These are phyloP conservation scores for Melipona quadrifasciata DNA, from an alignment of 1,140 invertebrate species.

Conservation along the genomic window DNA sequence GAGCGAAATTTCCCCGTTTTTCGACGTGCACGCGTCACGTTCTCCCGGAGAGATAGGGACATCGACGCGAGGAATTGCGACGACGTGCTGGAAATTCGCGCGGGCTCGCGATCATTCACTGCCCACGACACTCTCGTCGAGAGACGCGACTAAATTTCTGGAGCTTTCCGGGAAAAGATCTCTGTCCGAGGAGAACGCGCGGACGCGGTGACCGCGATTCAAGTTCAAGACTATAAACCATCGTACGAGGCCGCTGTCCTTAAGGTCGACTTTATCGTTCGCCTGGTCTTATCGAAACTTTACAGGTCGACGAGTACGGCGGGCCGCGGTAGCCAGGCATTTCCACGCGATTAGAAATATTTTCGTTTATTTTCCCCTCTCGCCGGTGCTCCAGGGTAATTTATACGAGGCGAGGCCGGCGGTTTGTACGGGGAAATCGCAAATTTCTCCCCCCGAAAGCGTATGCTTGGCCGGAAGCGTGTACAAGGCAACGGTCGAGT, in stretches of 20 bases:
- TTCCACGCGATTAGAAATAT: constrained; percentile 51
- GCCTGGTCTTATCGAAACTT: constrained; percentile 70
- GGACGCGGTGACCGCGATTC: not conserved
- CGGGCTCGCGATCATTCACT: not conserved
- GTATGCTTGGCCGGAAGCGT: not conserved
- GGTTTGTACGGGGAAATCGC: not conserved
- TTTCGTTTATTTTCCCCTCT: constrained; percentile 17
- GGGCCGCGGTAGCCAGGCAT: constrained; percentile 13
- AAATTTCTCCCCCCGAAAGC: not conserved
- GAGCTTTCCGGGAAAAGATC: too few relatives aligned
- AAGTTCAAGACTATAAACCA: constrained; percentile 54
- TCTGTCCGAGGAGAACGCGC: too few relatives aligned
- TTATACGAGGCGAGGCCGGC: not conserved
- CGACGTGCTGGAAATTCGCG: too few relatives aligned
- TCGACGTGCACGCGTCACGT: not conserved
- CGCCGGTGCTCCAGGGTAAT: not conserved
- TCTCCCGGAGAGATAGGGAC: too few relatives aligned
- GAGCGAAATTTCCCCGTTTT: not conserved
- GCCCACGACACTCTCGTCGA: not conserved
- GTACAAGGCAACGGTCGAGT: not conserved
- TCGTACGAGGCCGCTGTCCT: constrained; percentile 45
- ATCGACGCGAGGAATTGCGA: not conserved
- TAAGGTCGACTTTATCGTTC: constrained; percentile 66
- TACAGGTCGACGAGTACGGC: constrained; percentile 68
- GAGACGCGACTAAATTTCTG: not conserved